Conservation (phyloP, 2,888 invertebrate species). For the Apotomis turbidana region DNA sequence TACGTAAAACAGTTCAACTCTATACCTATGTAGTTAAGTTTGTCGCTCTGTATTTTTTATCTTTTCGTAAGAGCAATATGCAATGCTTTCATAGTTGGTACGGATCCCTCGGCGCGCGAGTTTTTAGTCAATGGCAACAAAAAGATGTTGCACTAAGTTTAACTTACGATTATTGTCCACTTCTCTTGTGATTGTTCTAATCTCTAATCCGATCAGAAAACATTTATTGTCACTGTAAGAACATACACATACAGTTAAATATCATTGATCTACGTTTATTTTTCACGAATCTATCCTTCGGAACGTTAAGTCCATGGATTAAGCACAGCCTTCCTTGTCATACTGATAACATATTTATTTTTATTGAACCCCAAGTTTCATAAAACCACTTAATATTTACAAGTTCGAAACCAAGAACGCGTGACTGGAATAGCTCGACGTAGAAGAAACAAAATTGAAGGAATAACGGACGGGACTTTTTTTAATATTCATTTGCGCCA, state of each 20-base stretch:
- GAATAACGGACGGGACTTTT: slow-evolving; percentile 3
- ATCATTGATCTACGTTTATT: not conserved
- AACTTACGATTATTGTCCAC: no score
- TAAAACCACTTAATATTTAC: slow-evolving; percentile 37
- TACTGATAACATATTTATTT: slow-evolving; percentile 14
- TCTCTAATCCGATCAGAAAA: no score
- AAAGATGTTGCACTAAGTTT: no score
- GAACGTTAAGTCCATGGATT: not conserved
- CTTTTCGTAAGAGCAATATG: no score
- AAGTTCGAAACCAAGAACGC: slow-evolving; percentile 26
- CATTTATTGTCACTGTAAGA: no score
- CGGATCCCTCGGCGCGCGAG: no score
- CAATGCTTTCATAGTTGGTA: no score
- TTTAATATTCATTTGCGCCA: not conserved
- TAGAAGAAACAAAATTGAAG: slow-evolving; percentile 16
- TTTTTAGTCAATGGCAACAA: no score
- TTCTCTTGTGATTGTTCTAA: no score
- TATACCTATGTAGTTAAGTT: no score
- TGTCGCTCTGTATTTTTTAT: no score
- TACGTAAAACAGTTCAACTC: no score
- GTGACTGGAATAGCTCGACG: slow-evolving; percentile 20
- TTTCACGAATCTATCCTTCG: not conserved
- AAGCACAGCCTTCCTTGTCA: slow-evolving; percentile 17
- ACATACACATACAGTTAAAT: not conserved
- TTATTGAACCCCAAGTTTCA: slow-evolving; percentile 16